Conservation (phyloP, 2,113 vertebrate genomes). For the Trinectes maculatus region DNA sequence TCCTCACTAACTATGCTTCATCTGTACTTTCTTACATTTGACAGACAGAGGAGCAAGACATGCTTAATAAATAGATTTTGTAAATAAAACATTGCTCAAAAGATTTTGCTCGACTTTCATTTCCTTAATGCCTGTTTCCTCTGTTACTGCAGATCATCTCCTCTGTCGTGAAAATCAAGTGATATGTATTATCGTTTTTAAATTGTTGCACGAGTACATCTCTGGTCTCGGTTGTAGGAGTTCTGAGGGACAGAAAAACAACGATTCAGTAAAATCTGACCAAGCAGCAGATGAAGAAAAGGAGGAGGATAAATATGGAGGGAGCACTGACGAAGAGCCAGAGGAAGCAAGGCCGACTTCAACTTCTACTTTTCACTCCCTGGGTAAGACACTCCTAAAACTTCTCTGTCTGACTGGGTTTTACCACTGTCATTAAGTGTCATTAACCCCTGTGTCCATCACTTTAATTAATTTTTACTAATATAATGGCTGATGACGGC, state of each 20-base stretch:
- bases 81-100: background rate
- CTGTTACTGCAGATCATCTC: background rate
- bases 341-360: slow-evolving; percentile 14
- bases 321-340: slow-evolving; percentile 75
- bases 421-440: background rate
- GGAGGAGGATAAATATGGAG: slow-evolving; percentile 69
- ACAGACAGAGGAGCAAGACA: too few relatives aligned
- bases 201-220: background rate
- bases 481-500: too few relatives aligned
- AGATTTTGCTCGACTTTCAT: background rate
- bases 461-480: too few relatives aligned
- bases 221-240: slow-evolving; percentile 24
- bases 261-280: background rate
- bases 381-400: slow-evolving; percentile 27
- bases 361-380: background rate
- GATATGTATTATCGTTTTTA: background rate
- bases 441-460: background rate
- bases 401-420: background rate
- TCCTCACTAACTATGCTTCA: too few relatives aligned
- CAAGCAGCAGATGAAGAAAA: background rate
- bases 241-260: slow-evolving; percentile 10
- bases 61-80: too few relatives aligned
- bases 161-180: background rate
- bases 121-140: background rate
- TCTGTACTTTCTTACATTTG: too few relatives aligned